A percentile compares a stretch with the other conserved stretches of the same genome.
These are phyloP conservation scores for Conus betulinus DNA, from an alignment of 1,140 invertebrate species.

Conservation along the genomic window DNA sequence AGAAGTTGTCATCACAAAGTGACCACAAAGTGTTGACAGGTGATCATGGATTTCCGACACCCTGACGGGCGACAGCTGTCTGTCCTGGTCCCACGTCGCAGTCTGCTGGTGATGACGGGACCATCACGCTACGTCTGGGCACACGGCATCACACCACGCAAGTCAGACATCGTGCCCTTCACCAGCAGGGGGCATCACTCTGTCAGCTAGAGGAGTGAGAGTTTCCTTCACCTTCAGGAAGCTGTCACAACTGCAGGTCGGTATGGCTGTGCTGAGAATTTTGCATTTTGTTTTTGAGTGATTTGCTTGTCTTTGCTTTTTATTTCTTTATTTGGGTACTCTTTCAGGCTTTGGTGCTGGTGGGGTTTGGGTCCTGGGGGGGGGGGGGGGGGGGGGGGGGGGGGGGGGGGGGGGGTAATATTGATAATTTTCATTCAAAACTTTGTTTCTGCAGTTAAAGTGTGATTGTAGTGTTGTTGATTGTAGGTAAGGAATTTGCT, in stretches of 20 bases:
- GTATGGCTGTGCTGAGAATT: conserved; percentile 17
- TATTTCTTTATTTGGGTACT: too few relatives aligned
- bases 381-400: too few relatives aligned
- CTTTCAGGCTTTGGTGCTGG: too few relatives aligned
- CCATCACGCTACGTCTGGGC: conserved; percentile 83
- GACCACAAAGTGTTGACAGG: conserved; percentile 48
- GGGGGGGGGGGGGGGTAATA: too few relatives aligned
- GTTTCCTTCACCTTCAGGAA: conserved; percentile 94
- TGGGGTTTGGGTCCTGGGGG: too few relatives aligned
- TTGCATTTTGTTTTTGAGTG: too few relatives aligned
- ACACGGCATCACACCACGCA: conserved; percentile 86
- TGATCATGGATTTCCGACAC: conserved; percentile 92
- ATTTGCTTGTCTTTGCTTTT: too few relatives aligned
- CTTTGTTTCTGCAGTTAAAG: too few relatives aligned
- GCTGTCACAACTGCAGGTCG: conserved; percentile 79
- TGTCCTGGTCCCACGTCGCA: conserved; percentile 85
- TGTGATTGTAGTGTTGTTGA: too few relatives aligned
- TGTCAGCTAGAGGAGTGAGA: conserved; percentile 80
- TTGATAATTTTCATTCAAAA: background rate
- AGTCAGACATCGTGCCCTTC: conserved; percentile 85
- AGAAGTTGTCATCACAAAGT: background rate
- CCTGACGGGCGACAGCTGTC: conserved; percentile 80
- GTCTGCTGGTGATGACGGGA: conserved; percentile 88
- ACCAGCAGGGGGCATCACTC: conserved; percentile 75
- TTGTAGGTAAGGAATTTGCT: background rate